Evolutionary conservation across 2,888 invertebrate genomes (phyloP).

Genomic region (Troides helena): DNA sequence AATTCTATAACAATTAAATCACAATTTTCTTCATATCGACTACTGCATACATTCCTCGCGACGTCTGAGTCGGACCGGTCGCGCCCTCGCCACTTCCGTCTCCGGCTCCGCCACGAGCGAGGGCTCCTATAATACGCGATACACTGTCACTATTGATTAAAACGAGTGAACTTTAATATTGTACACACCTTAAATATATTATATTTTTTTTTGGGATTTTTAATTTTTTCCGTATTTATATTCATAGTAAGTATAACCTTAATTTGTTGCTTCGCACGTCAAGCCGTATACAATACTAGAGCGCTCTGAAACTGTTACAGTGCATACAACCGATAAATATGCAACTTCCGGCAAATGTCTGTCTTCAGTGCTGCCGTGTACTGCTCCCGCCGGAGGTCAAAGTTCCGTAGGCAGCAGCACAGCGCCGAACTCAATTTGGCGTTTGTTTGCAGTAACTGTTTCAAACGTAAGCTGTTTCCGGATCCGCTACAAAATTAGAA

Average conservation of each 20-base stretch:
- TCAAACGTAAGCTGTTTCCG: not conserved
- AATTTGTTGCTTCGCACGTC: conserved; percentile 69
- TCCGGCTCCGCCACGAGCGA: conserved; percentile 69
- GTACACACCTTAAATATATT: conserved; percentile 70
- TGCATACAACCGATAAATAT: conserved; percentile 69
- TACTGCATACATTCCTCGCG: conserved; percentile 49
- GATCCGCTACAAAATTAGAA: conserved; percentile 24
- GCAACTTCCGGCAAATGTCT: conserved; percentile 32
- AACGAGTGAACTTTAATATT: conserved; percentile 73
- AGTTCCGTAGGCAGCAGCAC: too few species aligned
- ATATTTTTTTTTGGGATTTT: conserved; percentile 55
- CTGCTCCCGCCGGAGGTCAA: not conserved
- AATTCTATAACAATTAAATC: conserved; percentile 77
- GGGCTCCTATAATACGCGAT: conserved; percentile 73
- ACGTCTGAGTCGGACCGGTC: conserved; percentile 40
- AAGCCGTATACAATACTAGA: conserved; percentile 78
- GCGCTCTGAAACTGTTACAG: conserved; percentile 62
- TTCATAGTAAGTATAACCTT: conserved; percentile 48
- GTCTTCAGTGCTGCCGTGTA: not conserved
- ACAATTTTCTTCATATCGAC: conserved; percentile 66
- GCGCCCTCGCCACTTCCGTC: conserved; percentile 22
- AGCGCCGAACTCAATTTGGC: conserved; percentile 47
- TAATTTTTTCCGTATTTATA: conserved; percentile 51
- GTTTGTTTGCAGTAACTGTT: conserved; percentile 6
- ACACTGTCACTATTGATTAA: conserved; percentile 43